Percentiles rank a stretch among this genome's conserved stretches.
These are phyloP conservation scores for Cephus runcator DNA, from an alignment of 2,888 invertebrate species.

Conservation along the genomic window DNA sequence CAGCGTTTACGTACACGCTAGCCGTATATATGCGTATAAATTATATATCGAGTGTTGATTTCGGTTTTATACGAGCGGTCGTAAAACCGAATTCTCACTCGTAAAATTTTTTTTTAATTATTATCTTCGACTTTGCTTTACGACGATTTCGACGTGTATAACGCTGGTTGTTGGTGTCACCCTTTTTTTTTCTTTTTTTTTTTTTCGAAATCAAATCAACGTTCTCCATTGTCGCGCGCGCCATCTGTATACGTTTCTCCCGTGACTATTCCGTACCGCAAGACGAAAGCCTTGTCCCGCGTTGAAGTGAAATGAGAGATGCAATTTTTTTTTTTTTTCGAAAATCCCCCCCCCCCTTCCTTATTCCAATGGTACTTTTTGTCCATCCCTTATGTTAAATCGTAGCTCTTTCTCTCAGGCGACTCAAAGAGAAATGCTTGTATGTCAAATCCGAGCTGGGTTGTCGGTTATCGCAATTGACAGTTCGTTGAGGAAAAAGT, in stretches of 20 bases:
- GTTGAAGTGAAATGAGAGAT: not conserved
- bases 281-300: not conserved
- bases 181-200: not conserved
- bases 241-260: not conserved
- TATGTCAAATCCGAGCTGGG: too few relatives aligned
- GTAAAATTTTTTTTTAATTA: not conserved
- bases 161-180: not conserved
- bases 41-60: not conserved
- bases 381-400: not conserved
- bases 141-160: not conserved
- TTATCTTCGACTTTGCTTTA: not conserved
- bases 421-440: too few relatives aligned
- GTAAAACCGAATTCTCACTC: constrained; percentile 14
- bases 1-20: not conserved
- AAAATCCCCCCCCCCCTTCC: not conserved
- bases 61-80: constrained; percentile 20
- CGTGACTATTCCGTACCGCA: not conserved
- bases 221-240: too few relatives aligned
- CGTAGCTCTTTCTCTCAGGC: not conserved
- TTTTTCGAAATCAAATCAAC: not conserved
- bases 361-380: not conserved
- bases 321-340: not conserved
- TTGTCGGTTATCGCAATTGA: too few relatives aligned
- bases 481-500: too few relatives aligned
- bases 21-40: not conserved